Conservation (phyloP, 2,797 vertebrate species). For the Macrochelys suwanniensis region DNA sequence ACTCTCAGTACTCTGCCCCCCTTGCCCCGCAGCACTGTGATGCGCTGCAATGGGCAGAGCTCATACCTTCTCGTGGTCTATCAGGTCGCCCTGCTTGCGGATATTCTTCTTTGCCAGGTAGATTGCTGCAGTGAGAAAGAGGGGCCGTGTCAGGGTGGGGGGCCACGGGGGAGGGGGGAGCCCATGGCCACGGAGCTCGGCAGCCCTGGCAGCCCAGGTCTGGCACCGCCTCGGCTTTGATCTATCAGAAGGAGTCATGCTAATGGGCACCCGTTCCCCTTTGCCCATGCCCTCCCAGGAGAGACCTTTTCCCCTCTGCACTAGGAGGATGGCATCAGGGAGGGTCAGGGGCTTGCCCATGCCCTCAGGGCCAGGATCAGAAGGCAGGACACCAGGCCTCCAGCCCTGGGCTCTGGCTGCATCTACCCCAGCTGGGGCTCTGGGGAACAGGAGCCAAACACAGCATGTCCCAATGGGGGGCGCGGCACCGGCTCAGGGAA, state of each 20-base stretch:
- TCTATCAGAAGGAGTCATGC: background rate
- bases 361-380: background rate
- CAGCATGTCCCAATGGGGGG: too few relatives aligned
- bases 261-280: background rate
- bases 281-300: background rate
- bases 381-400: background rate
- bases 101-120: constrained; percentile 97
- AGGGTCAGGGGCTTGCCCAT: too few relatives aligned
- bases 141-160: background rate
- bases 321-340: background rate
- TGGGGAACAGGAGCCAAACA: background rate
- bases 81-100: constrained; percentile 90
- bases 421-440: background rate
- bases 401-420: background rate
- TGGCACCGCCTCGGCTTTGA: background rate
- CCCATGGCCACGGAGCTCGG: fast-evolving
- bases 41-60: background rate
- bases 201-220: background rate
- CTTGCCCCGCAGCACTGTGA: background rate
- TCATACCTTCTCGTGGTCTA: constrained; percentile 92
- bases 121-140: constrained; percentile 83
- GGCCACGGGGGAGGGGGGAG: background rate
- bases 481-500: background rate
- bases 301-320: background rate
- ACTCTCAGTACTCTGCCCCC: background rate